A percentile compares a stretch with the other conserved stretches of the same genome.
phyloP scores from a whole-genome alignment of 2,888 invertebrate genomes.

The Plusia festucae region DNA sequence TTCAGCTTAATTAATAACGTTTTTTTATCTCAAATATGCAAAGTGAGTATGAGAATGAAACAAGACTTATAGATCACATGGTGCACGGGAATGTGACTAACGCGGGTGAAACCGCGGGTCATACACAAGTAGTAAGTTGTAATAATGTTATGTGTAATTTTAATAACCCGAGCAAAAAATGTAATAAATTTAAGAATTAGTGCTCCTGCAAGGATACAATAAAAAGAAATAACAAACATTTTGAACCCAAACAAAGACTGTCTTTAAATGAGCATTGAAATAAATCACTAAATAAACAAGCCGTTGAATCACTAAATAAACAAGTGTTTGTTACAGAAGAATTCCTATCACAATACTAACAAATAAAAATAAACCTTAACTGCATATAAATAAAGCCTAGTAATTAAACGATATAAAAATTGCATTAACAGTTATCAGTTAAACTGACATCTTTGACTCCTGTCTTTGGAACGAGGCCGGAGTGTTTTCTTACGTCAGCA shows the following conservation, averaged over 20 bases:
- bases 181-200: no score
- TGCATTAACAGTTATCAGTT: slow-evolving; percentile 21
- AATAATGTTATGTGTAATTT: slow-evolving; percentile 11
- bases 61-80: no score
- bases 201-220: no score
- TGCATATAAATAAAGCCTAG: slow-evolving; percentile 1
- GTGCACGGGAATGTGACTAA: no score
- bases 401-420: slow-evolving; percentile 16
- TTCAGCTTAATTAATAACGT: no score
- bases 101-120: no score
- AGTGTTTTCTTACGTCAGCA: slow-evolving; percentile 51
- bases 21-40: no score
- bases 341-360: slow-evolving; percentile 2
- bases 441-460: slow-evolving; percentile 47
- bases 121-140: no score
- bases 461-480: slow-evolving; percentile 26
- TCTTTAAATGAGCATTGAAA: slow-evolving; percentile 8
- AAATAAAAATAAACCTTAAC: slow-evolving; percentile 18
- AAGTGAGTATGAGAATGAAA: no score
- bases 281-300: slow-evolving; percentile 27
- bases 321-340: slow-evolving; percentile 11
- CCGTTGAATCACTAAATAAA: slow-evolving; percentile 22
- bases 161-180: neutral
- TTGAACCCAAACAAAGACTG: slow-evolving; percentile 12
- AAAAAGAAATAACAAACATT: neutral